Base-by-base conservation (phyloP, 2,797 vertebrate genomes). In the Eulemur albifrons region DNA sequence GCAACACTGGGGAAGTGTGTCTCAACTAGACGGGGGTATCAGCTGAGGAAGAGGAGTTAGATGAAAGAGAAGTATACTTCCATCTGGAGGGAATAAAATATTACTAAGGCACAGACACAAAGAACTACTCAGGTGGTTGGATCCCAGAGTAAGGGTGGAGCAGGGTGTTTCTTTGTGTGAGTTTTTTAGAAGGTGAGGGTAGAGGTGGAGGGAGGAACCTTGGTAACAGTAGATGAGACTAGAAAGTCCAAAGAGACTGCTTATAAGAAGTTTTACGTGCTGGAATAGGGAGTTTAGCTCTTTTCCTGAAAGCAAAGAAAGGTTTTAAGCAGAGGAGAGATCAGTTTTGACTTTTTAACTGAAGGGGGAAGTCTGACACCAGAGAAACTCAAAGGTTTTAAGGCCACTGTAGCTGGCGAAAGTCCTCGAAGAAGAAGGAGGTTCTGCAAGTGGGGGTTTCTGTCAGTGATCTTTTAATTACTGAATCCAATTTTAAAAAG, bases 261-360 rank as follows among this genome's bases (percentile, higher is more conserved):
- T 72, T 88, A 6, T 72, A 52, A 82, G 38, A 18, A 91, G 38
- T 65, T 82, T 92, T 83, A 88, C 40, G 54, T 67, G 18, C 12
- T 63, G 72, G 65, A 61, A 67, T 67, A 72, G 87, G 43, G 15
- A 94, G n/a, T 94, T 88, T 35, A 59, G 73, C 50, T 93, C 52
- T 88, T 96, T 91, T 92, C 72, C 87, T 94, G 27, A 93, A 81
- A 94, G 69, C 63, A 84, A 54, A 59, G 52, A 67, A 76, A 5
- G 20, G 18, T 92, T 89, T 77, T 82, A 40, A 67, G 69, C 59
- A 88, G 52, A 86, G 27, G n/a, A 89, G 13, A 38, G 18, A 91
- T 91, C n/a, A 45, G 38, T 45, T 69, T 43, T 82, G 17, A 63
- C 40, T 86, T 93, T 75, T 80, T 35, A 72, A 35, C 2, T 61